A percentile compares a stretch with the other conserved stretches of the same genome.
Conservation (phyloP, 2,888 invertebrate genomes). For the Rhagonycha lutea region DNA sequence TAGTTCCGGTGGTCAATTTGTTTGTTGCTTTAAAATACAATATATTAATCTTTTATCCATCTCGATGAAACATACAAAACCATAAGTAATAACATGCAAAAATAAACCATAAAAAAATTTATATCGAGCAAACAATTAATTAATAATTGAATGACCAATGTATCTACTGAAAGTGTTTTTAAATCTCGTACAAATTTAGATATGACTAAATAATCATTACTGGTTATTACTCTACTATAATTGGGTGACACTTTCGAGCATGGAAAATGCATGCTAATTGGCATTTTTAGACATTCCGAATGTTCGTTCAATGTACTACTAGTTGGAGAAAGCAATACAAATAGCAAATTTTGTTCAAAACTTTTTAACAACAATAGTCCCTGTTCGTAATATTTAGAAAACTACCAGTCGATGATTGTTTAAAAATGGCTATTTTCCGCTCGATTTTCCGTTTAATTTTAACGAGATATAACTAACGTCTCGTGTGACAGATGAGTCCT, state of each 20-base stretch:
- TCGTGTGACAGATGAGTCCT: too few species aligned
- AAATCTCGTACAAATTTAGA: not conserved
- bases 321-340: too few species aligned
- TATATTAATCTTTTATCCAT: not conserved
- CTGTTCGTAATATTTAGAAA: too few species aligned
- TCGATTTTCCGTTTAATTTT: too few species aligned
- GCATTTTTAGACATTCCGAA: not conserved
- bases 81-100: not conserved
- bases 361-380: too few species aligned
- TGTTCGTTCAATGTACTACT: too few species aligned
- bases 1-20: not conserved
- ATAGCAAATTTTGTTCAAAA: too few species aligned
- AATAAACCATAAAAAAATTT: not conserved
- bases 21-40: not conserved
- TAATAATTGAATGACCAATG: not conserved
- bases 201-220: not conserved
- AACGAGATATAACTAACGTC: too few species aligned
- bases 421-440: too few species aligned
- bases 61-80: not conserved
- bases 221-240: not conserved
- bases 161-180: not conserved
- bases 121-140: not conserved
- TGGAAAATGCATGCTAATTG: not conserved
- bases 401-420: too few species aligned
- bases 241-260: not conserved